Evolutionary conservation across 30 jellyfish, hydroid and myxozoan genomes (phyloP).

Genomic region (Catostylus mosaicus): DNA sequence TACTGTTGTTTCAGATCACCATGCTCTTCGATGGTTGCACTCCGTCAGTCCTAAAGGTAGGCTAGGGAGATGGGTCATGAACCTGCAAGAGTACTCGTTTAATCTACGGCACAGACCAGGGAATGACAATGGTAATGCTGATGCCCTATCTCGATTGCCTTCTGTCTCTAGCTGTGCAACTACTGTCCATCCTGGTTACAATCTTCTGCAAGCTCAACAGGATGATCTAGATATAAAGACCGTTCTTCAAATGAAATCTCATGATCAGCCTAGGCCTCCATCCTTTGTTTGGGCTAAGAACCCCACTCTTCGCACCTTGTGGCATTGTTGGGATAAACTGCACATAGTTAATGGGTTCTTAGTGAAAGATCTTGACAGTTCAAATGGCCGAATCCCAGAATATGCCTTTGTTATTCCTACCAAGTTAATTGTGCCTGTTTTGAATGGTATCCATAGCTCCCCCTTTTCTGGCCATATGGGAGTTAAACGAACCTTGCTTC

Average conservation of each 20-base stretch:
- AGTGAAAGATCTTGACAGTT: neutral
- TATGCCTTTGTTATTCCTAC: slow-evolving; percentile 46
- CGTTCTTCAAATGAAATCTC: slow-evolving; percentile 14
- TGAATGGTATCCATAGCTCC: slow-evolving; percentile 53
- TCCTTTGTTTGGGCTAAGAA: slow-evolving; percentile 26
- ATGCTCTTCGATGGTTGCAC: slow-evolving; percentile 57
- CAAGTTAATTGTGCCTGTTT: slow-evolving; percentile 10
- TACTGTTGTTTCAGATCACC: slow-evolving; percentile 56
- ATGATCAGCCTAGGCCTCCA: slow-evolving; percentile 32
- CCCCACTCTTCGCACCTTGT: slow-evolving; percentile 28
- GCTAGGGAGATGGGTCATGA: slow-evolving; percentile 61
- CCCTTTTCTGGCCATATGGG: slow-evolving; percentile 65
- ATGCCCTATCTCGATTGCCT: slow-evolving; percentile 58
- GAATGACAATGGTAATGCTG: slow-evolving; percentile 55
- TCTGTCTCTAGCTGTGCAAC: slow-evolving; percentile 27
- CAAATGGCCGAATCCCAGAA: slow-evolving; percentile 14
- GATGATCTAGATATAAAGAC: slow-evolving; percentile 9
- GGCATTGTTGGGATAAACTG: slow-evolving; percentile 57
- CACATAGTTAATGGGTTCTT: slow-evolving; percentile 23
- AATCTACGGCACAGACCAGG: slow-evolving; percentile 40
- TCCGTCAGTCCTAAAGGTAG: slow-evolving; percentile 44
- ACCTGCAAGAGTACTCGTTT: slow-evolving; percentile 28
- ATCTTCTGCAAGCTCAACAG: slow-evolving; percentile 17
- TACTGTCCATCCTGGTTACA: slow-evolving; percentile 5
- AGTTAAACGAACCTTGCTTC: slow-evolving; percentile 9